phyloP scores from a whole-genome alignment of 2,113 vertebrate species.

The Emydocephalus ijimae region DNA sequence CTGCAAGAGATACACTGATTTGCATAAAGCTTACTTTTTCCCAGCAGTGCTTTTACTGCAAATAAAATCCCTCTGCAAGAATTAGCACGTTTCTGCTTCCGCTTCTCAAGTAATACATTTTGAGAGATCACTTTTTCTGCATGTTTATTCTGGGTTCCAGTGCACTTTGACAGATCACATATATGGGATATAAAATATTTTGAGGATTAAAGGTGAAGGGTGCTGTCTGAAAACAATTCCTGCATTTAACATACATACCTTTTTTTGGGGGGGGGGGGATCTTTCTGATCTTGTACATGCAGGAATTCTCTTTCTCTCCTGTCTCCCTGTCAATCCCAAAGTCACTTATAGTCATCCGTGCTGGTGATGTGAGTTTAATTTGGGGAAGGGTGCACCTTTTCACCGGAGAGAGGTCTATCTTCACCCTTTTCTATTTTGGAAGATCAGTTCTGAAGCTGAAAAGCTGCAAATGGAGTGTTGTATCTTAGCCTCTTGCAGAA shows the following conservation, averaged over 20 bases:
- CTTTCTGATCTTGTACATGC: background rate
- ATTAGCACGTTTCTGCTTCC: background rate
- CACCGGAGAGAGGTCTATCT: background rate
- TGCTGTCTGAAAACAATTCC: background rate
- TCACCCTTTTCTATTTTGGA: background rate
- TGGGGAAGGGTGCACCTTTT: background rate
- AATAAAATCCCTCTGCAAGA: background rate
- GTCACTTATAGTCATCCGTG: background rate
- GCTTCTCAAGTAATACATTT: background rate
- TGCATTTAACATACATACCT: background rate
- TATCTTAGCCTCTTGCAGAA: background rate
- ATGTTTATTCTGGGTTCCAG: background rate
- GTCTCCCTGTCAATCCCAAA: background rate
- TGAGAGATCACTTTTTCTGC: background rate
- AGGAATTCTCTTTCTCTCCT: background rate
- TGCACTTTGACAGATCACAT: background rate
- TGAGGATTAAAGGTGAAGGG: background rate
- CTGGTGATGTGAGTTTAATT: background rate
- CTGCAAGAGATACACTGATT: background rate
- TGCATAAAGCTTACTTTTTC: background rate
- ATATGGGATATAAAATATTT: background rate
- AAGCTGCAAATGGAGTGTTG: rapidly evolving
- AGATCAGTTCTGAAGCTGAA: background rate
- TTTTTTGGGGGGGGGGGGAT: background rate
- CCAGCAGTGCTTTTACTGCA: background rate